Base-by-base conservation (phyloP, 2,113 vertebrate species). In the Plecturocebus donacophilus region DNA sequence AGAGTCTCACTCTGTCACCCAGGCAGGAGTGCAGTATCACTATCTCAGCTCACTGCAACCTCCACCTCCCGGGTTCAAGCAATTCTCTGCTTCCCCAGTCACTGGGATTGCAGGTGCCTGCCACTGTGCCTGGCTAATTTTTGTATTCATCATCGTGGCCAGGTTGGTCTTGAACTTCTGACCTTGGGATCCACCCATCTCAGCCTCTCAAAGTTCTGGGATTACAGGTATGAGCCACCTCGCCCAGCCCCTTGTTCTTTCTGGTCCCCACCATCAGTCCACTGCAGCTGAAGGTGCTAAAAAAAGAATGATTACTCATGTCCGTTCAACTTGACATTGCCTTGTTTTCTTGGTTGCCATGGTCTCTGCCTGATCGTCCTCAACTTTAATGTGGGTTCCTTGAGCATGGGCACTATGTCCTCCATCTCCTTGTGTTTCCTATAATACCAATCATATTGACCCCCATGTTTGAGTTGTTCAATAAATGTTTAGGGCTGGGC, bases 271-370 rank as follows among this genome's bases (percentile, higher is more conserved):
- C 32, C 8, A 11, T 14, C 8, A 7, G 77, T 27, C 61, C 40
- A 9, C 42, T 35, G 11, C 32, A n/a, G 58, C 20, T 17, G 0
- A 38, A 3, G 6, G 35, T 70, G 40, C 79, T 68, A 49, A 14
- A 4, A 45, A 27, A 8, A 64, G 17, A 12, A 45, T 20, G 77
- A 21, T 79, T n/a, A 14, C 71, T 54, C 1, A 0, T 32, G 21
- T 38, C 40, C 42, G 6, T 77, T 75, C 32, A 10, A 0, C 21
- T 54, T 45, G 14, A 49, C n/a, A 3, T 45, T 20, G 56, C 71
- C 68, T 86, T 76, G 21, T 92, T 83, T 87, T 64, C 75, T 71
- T 35, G 58, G n/a, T 77, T 86, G 68, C 49, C n/a, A 4, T 64
- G 77, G 68, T 87, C 30, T 42, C 61, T 82, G 20, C 58, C 12